Evolutionary conservation across 1,140 invertebrate species (phyloP).

Genomic region (Drosophila ohnishii): DNA sequence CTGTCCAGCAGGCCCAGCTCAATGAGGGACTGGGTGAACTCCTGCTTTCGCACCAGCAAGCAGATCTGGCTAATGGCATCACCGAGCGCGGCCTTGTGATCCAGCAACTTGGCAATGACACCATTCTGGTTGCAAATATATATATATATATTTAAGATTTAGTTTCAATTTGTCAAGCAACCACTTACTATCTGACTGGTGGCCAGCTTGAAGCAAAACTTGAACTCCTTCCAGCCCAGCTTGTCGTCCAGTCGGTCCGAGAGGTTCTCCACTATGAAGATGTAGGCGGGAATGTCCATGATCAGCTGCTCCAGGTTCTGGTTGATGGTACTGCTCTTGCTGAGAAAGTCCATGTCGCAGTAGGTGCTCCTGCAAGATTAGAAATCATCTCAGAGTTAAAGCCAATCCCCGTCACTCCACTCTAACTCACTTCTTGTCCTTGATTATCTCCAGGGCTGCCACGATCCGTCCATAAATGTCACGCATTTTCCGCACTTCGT

Average conservation of each 20-base stretch:
- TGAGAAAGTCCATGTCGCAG: conserved; percentile 85
- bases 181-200: conserved; percentile 87
- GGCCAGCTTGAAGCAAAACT: conserved; percentile 88
- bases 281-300: conserved; percentile 86
- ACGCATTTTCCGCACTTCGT: conserved; percentile 76
- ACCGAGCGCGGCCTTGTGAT: conserved; percentile 83
- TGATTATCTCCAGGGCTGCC: conserved; percentile 72
- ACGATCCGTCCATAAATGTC: conserved; percentile 77
- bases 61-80: conserved; percentile 83
- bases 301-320: conserved; percentile 86
- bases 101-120: conserved; percentile 84
- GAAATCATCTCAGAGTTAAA: no score
- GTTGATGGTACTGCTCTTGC: conserved; percentile 86
- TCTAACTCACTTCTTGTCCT: conserved; percentile 68
- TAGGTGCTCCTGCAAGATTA: conserved; percentile 84
- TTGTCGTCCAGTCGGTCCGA: conserved; percentile 86
- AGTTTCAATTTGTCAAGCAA: not conserved
- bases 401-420: no score
- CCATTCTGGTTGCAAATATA: conserved; percentile 83
- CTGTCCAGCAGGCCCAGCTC: conserved; percentile 84
- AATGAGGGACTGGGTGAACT: conserved; percentile 85
- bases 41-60: conserved; percentile 85
- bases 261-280: conserved; percentile 86
- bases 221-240: conserved; percentile 88
- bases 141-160: not conserved